Percentiles rank a stretch among this genome's conserved stretches.
Evolutionary conservation across 2,888 invertebrate genomes (phyloP).

Genomic region (Siphlonurus alternatus): DNA sequence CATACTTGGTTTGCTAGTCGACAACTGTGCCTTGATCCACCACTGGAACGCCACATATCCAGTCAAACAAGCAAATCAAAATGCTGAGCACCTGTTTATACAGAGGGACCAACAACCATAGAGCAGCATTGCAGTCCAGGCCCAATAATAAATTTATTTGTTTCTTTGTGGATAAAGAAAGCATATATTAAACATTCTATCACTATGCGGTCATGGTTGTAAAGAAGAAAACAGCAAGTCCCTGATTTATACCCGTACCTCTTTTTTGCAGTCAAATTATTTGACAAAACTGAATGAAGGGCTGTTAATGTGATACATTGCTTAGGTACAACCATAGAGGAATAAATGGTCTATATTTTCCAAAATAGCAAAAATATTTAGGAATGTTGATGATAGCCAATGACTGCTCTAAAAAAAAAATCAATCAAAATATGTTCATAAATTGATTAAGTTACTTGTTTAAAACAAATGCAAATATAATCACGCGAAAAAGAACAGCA

Average conservation of each 20-base stretch:
- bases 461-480: too few species aligned
- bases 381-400: background rate
- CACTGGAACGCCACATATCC: background rate
- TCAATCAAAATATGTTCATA: too few species aligned
- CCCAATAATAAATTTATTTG: background rate
- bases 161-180: too few species aligned
- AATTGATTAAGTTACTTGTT: too few species aligned
- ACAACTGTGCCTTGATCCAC: background rate
- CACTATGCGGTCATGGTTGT: background rate
- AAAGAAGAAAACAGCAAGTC: too few species aligned
- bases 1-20: background rate
- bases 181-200: too few species aligned
- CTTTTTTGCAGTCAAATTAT: too few species aligned
- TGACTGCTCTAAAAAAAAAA: background rate
- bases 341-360: background rate
- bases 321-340: background rate
- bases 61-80: background rate
- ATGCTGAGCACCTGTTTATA: background rate
- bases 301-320: constrained; percentile 2
- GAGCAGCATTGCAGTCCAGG: background rate
- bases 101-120: background rate
- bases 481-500: too few species aligned
- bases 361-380: background rate
- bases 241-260: too few species aligned
- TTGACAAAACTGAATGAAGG: too few species aligned